A percentile compares a stretch with the other conserved stretches of the same genome.
These are phyloP conservation scores for Scrobipalpa costella DNA, from an alignment of 2,888 invertebrate species.

Conservation along the genomic window DNA sequence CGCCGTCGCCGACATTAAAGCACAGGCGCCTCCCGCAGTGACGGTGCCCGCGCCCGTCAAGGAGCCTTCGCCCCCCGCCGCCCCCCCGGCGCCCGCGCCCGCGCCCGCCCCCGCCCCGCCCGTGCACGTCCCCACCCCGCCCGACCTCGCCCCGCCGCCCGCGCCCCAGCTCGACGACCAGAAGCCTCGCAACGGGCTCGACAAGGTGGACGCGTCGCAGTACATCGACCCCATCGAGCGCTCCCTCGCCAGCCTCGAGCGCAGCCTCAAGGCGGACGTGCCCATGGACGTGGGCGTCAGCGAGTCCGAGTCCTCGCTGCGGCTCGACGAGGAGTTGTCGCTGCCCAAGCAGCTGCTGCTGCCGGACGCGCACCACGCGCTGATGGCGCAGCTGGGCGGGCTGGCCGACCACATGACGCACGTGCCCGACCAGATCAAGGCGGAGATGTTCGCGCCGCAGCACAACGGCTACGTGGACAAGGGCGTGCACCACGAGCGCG, in stretches of 20 bases:
- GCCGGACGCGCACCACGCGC: constrained; percentile 65
- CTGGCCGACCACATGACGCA: constrained; percentile 61
- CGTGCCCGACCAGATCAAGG: constrained; percentile 65
- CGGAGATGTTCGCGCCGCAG: constrained; percentile 62
- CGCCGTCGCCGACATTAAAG: constrained; percentile 48
- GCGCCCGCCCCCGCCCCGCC: constrained; percentile 46
- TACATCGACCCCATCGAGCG: constrained; percentile 86
- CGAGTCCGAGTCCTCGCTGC: constrained; percentile 71
- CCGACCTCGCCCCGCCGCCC: too few species aligned
- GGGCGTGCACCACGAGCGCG: constrained; percentile 59
- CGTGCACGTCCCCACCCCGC: constrained; percentile 50
- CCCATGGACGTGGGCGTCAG: constrained; percentile 79
- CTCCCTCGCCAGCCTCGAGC: constrained; percentile 85
- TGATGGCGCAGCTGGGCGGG: constrained; percentile 74
- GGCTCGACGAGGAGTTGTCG: constrained; percentile 73
- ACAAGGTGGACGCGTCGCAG: constrained; percentile 69
- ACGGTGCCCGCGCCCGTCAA: constrained; percentile 31
- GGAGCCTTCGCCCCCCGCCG: constrained; percentile 36
- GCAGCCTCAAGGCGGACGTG: constrained; percentile 80
- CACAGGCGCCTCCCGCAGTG: constrained; percentile 44
- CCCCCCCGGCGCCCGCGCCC: constrained; percentile 44
- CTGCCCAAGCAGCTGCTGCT: constrained; percentile 66
- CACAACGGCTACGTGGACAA: constrained; percentile 74
- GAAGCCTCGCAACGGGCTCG: constrained; percentile 68
- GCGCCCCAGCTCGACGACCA: constrained; percentile 48